Percentiles rank a stretch among this genome's conserved stretches.
Conservation (phyloP, 1,140 invertebrate genomes). For the Dinothrombium tinctorium region DNA sequence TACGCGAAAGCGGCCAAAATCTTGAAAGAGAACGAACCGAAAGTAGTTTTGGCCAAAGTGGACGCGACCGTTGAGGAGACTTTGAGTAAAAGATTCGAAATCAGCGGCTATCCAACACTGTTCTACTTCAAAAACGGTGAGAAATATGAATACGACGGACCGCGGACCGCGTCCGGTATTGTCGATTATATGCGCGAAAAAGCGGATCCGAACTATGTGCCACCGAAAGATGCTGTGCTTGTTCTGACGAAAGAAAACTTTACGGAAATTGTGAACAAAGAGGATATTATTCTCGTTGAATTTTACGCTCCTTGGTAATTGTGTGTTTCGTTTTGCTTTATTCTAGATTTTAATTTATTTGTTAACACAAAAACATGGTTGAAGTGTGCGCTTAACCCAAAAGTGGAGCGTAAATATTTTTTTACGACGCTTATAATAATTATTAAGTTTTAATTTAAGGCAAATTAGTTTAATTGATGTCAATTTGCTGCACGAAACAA, state of each 20-base stretch:
- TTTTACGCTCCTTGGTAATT: too few species aligned
- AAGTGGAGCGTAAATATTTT: too few species aligned
- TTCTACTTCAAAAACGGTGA: conserved; percentile 78
- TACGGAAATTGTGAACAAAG: too few species aligned
- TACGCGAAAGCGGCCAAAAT: conserved; percentile 76
- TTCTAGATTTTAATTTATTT: too few species aligned
- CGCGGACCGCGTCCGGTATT: conserved; percentile 80
- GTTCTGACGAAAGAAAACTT: conserved; percentile 30
- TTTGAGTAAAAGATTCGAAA: conserved; percentile 63
- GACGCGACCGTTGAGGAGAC: conserved; percentile 43
- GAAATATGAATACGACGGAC: conserved; percentile 79
- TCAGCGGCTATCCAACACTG: conserved; percentile 85
- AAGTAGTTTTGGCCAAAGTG: conserved; percentile 71
- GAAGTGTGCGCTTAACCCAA: too few species aligned
- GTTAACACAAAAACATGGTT: too few species aligned
- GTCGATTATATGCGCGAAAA: conserved; percentile 77
- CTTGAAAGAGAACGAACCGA: conserved; percentile 62
- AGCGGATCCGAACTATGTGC: conserved; percentile 44
- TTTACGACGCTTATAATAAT: too few species aligned
- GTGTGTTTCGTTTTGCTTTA: too few species aligned
- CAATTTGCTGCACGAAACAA: too few species aligned
- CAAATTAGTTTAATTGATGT: too few species aligned
- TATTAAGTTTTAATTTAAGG: too few species aligned
- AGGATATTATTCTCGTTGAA: too few species aligned
- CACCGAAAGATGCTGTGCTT: conserved; percentile 30